These are phyloP conservation scores for Myoxocephalus aenaeus DNA, from an alignment of 2,797 vertebrate species.

Conservation along the genomic window DNA sequence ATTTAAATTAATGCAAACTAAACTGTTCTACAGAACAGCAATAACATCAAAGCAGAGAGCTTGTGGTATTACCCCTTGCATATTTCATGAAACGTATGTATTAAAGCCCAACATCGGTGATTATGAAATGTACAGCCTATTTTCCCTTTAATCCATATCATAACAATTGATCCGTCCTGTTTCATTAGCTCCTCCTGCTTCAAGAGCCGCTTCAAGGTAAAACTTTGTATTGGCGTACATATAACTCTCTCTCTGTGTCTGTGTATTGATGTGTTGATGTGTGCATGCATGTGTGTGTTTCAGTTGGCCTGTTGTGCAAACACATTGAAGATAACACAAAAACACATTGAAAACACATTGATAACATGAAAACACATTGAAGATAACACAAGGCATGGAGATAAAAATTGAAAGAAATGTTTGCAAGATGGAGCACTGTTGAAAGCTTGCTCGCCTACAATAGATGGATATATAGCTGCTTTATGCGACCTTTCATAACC, in stretches of 20 bases:
- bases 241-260: background rate
- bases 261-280: background rate
- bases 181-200: background rate
- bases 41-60: constrained; percentile 16
- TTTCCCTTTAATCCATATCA: constrained; percentile 10
- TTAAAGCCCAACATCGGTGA: background rate
- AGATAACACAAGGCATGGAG: constrained; percentile 7
- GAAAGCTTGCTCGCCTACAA: background rate
- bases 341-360: constrained; percentile 19
- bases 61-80: background rate
- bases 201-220: background rate
- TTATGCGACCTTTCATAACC: constrained; percentile 11
- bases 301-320: background rate
- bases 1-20: constrained; percentile 10
- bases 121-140: constrained; percentile 9
- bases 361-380: constrained; percentile 18
- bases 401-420: background rate
- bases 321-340: constrained; percentile 14
- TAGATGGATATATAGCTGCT: background rate
- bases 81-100: constrained; percentile 23
- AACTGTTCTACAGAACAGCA: background rate
- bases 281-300: background rate
- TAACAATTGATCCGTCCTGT: background rate
- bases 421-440: background rate
- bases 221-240: background rate